A percentile compares a stretch with the other conserved stretches of the same genome.
phyloP scores from a whole-genome alignment of 1,140 invertebrate genomes.

The Drosophila albomicans region DNA sequence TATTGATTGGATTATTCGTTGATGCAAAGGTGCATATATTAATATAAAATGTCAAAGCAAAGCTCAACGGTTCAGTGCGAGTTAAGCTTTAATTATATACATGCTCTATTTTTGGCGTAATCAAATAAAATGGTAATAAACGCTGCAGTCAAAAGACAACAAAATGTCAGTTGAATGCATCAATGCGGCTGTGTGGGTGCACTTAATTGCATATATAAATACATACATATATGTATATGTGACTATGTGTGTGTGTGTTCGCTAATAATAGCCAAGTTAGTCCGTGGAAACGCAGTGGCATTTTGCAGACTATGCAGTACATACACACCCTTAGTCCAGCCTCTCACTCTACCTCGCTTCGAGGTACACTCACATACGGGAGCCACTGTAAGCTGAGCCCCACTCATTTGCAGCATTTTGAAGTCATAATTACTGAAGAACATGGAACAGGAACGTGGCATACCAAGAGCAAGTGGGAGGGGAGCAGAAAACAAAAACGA shows the following conservation, averaged over 20 bases:
- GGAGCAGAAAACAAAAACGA: slow-evolving; percentile 28
- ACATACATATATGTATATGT: neutral
- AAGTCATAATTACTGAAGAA: slow-evolving; percentile 49
- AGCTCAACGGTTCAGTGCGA: neutral
- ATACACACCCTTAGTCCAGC: neutral
- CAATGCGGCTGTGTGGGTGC: neutral
- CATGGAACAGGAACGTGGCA: slow-evolving; percentile 1
- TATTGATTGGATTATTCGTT: slow-evolving; percentile 6
- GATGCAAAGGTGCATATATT: neutral
- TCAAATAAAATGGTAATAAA: slow-evolving; percentile 18
- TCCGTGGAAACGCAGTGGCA: slow-evolving; percentile 6
- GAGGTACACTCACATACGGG: neutral
- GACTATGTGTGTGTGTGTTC: neutral
- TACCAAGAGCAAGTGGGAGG: neutral
- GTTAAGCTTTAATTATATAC: slow-evolving; percentile 1
- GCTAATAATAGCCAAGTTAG: slow-evolving; percentile 23
- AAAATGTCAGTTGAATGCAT: slow-evolving; percentile 9
- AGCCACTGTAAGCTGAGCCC: slow-evolving; percentile 8
- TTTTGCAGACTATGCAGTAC: neutral
- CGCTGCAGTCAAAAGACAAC: slow-evolving; percentile 11
- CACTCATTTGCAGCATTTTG: slow-evolving; percentile 39
- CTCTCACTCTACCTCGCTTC: neutral
- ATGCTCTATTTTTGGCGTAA: slow-evolving; percentile 5
- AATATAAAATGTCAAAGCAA: slow-evolving; percentile 9
- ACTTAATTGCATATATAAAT: neutral